Conservation (phyloP, 2,113 vertebrate species). For the Odontophorus gujanensis region DNA sequence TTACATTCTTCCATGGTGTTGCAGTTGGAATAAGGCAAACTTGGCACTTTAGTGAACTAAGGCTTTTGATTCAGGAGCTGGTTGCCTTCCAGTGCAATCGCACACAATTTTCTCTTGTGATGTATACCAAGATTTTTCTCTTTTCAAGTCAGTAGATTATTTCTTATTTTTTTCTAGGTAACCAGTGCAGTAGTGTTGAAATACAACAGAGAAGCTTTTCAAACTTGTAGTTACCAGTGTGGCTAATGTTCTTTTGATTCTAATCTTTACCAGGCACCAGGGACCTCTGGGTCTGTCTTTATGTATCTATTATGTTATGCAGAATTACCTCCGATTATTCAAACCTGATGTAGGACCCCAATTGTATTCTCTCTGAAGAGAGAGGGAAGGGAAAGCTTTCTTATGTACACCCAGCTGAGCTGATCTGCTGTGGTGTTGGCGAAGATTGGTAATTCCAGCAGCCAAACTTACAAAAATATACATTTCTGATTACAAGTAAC, state of each 20-base stretch:
- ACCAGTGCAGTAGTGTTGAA: neutral
- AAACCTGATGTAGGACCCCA: neutral
- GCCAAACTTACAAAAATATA: neutral
- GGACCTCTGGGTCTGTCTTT: neutral
- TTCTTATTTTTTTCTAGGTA: neutral
- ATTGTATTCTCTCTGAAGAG: accelerated
- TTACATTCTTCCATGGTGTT: accelerated
- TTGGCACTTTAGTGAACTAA: neutral
- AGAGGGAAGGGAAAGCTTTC: neutral
- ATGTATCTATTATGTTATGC: neutral
- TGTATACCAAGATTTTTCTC: neutral
- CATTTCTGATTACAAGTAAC: neutral
- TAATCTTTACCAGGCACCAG: neutral
- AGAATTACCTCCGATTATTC: neutral
- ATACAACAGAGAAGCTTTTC: neutral
- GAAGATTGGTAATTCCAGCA: neutral
- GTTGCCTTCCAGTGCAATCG: neutral
- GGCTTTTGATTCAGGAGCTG: neutral
- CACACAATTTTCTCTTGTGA: neutral
- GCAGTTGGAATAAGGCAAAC: neutral
- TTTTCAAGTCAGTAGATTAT: neutral
- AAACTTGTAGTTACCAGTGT: neutral
- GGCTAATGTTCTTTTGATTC: neutral
- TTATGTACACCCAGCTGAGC: neutral
- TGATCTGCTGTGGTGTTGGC: accelerated